These are phyloP conservation scores for Characodon lateralis DNA, from an alignment of 2,797 vertebrate genomes.

Conservation along the genomic window DNA sequence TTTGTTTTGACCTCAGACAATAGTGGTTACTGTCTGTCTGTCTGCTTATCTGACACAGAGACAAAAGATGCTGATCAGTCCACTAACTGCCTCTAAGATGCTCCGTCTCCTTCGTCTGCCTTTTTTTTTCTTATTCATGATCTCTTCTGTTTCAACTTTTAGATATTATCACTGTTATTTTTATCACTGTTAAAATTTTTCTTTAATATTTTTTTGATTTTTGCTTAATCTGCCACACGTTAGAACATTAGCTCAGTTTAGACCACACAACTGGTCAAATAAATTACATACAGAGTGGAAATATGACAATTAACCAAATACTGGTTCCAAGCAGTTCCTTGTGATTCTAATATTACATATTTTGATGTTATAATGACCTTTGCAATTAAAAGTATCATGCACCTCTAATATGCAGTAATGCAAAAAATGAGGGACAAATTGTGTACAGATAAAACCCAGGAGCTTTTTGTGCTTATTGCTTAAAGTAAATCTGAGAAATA, in stretches of 20 bases:
- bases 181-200: not conserved
- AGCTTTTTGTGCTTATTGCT: not conserved
- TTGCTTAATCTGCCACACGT: not conserved
- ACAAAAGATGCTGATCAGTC: slow-evolving; percentile 56
- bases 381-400: not conserved
- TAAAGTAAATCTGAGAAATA: not conserved
- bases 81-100: slow-evolving; percentile 30
- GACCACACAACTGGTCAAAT: not conserved
- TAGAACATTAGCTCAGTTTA: not conserved
- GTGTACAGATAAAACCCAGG: not conserved
- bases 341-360: not conserved
- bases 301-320: not conserved
- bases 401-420: not conserved
- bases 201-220: not conserved
- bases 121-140: slow-evolving; percentile 26
- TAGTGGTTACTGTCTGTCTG: slow-evolving; percentile 71
- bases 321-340: too few species aligned
- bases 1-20: slow-evolving; percentile 75
- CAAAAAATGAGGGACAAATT: not conserved
- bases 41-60: slow-evolving; percentile 42
- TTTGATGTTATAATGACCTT: not conserved
- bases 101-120: slow-evolving; percentile 39
- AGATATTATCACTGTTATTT: not conserved
- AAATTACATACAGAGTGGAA: not conserved
- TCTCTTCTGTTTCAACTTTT: not conserved